Evolutionary conservation across 2,113 vertebrate species (phyloP).

Genomic region (Leucosticte australis): DNA sequence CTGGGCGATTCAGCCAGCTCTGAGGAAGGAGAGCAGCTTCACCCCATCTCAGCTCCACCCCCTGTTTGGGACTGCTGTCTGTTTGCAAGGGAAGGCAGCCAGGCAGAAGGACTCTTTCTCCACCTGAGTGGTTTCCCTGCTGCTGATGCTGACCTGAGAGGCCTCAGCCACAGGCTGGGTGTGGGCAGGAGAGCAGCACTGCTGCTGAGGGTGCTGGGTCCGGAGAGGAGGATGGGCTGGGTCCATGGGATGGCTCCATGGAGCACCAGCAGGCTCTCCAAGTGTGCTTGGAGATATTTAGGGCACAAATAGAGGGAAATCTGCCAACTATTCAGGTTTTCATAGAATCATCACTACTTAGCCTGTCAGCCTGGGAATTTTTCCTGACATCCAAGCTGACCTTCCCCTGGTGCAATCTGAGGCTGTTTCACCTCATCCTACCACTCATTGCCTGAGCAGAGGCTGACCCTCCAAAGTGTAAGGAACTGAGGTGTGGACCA

Average conservation of each 20-base stretch:
- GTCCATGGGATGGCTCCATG: rapidly evolving
- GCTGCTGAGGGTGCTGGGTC: neutral
- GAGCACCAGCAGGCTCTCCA: neutral
- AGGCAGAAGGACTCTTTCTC: neutral
- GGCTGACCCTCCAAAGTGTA: neutral
- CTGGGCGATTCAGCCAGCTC: neutral
- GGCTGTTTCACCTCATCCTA: neutral
- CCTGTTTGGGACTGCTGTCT: neutral
- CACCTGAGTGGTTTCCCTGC: neutral
- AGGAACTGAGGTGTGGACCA: neutral
- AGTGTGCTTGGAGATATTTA: neutral
- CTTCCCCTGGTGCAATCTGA: neutral
- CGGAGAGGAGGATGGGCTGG: rapidly evolving
- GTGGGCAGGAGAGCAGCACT: neutral
- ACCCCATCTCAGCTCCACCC: rapidly evolving
- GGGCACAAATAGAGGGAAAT: neutral
- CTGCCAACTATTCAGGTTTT: neutral
- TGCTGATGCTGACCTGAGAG: neutral
- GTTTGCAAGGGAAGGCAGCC: neutral
- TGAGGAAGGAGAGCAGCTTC: rapidly evolving
- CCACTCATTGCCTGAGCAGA: neutral
- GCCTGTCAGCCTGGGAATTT: neutral
- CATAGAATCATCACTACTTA: neutral
- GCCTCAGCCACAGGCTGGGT: neutral
- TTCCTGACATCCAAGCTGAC: neutral